Base-by-base conservation (phyloP, 2,888 invertebrate species). In the Coecobrya sp. region DNA sequence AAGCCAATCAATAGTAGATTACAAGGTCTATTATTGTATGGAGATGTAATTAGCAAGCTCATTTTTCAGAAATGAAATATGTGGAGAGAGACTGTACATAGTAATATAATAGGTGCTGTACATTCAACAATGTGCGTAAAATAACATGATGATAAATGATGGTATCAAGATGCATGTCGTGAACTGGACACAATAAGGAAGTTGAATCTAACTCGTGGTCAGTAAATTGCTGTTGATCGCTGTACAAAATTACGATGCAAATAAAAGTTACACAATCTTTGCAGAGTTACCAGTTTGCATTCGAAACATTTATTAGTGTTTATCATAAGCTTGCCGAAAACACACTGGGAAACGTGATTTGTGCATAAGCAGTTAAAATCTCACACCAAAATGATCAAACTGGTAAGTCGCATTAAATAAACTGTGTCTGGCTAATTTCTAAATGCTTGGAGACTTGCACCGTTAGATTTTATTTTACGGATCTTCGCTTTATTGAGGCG, bases 1-100 rank as follows among this genome's bases (percentile, higher is more conserved):
- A 36, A 27, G 10, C 45, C 73, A 73, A 73, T 73, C 73, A 73
- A 73, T 73, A 30, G 36, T 16, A 36, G 68, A 68, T 68, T 68
- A 68, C 68, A 68, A 68, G 68, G 68, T 68, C 30, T 13, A 36
- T 22, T 65, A 65, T 13, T 62, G 62, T 62, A 68, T 16, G 30
- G 25, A 68, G 27, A 16, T 16, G 30, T 30, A 68, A 68, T 68
- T 68, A 68, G 68, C 68, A 30, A 30, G 30, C 16, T 68, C 36
- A 30, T 16, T 68, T 30, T 68, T 65, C 25, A 22, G 25, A 10
- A 13, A 49, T 49, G 11, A 49, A 49, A 49, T 49, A 7, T 4
- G 42, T 10, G 10, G 10, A 42, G 42, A 42, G 42, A n/a, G n/a
- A n/a, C n/a, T n/a, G n/a, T n/a, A n/a, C n/a, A n/a, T n/a, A n/a